Evolutionary conservation across 2,797 vertebrate genomes (phyloP), one percentile per base, ranked within the genome.

Genomic region (Cirrhinus mrigala): DNA sequence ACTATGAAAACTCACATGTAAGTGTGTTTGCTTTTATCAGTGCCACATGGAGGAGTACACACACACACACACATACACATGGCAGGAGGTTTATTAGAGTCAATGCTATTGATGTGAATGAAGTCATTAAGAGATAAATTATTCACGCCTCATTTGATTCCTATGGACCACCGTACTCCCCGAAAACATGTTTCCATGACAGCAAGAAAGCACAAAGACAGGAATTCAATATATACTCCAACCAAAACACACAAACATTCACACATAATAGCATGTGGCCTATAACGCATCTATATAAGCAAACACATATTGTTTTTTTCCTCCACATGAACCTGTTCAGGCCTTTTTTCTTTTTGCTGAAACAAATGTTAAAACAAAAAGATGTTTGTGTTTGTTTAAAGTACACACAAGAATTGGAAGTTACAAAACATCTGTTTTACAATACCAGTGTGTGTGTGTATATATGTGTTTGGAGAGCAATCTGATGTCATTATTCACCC

Each of bases 131-230:
- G 94, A 92, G 93, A 92, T 94, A 93, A 92, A 95, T 95, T 95
- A 95, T 95, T 95, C 92, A 94, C 91, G 94, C 93, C 93, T 95
- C 94, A 95, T 95, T 96, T 96, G 94, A 94, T 93, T 94, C 93
- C 93, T 93, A 94, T 95, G 94, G 94, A 94, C 94, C 95, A 95
- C 94, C 94, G 94, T 95, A 94, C 94, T 94, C 93, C 88, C 93
- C 94, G 93, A 94, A 90, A 94, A 94, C 92, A 94, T 92, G 94
- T 95, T 94, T 93, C 94, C 94, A 95, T 95, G 94, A 95, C 94
- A 94, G 91, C 83, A 92, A 80, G 88, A 85, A 86, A 88, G 92
- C 92, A 95, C 93, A 95, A 91, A 95, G 94, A 89, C 37, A 92
- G 92, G 94, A 95, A 95, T 95, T 93, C 93, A 90, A 93, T 92